Conservation (phyloP, 1,140 invertebrate species). For the Rhagoletis pomonella region DNA sequence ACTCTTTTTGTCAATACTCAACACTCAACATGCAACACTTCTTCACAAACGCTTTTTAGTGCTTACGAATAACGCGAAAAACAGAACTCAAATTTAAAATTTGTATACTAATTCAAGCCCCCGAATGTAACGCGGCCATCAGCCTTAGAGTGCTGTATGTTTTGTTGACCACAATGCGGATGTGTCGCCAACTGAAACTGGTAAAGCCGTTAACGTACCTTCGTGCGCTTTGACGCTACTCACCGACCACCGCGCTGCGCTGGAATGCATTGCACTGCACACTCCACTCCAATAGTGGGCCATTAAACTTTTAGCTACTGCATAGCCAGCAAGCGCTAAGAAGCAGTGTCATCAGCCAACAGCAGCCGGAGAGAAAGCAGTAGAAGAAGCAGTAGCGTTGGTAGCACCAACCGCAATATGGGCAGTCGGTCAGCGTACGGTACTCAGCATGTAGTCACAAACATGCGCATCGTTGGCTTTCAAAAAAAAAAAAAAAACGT, state of each 20-base stretch:
- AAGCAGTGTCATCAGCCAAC: background rate
- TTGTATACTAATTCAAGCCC: background rate
- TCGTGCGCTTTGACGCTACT: background rate
- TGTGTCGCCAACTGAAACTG: constrained; percentile 40
- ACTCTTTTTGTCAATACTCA: too few relatives aligned
- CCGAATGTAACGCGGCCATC: background rate
- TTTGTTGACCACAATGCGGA: constrained; percentile 48
- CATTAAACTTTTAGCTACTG: constrained; percentile 41
- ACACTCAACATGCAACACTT: background rate
- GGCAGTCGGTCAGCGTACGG: background rate
- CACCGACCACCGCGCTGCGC: background rate
- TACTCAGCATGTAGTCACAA: background rate
- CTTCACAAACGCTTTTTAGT: background rate
- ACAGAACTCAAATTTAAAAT: background rate
- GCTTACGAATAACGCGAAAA: constrained; percentile 8
- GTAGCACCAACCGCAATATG: constrained; percentile 20
- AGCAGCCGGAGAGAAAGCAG: background rate
- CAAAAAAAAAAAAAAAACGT: background rate
- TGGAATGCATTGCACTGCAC: background rate
- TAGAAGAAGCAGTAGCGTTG: too few relatives aligned
- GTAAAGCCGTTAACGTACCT: constrained; percentile 10
- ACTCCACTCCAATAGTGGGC: constrained; percentile 15
- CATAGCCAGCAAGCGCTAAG: background rate
- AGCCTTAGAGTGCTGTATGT: background rate
- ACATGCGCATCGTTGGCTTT: constrained; percentile 15